Evolutionary conservation across 1,140 invertebrate genomes (phyloP).

Genomic region (Eubasilissa regina): DNA sequence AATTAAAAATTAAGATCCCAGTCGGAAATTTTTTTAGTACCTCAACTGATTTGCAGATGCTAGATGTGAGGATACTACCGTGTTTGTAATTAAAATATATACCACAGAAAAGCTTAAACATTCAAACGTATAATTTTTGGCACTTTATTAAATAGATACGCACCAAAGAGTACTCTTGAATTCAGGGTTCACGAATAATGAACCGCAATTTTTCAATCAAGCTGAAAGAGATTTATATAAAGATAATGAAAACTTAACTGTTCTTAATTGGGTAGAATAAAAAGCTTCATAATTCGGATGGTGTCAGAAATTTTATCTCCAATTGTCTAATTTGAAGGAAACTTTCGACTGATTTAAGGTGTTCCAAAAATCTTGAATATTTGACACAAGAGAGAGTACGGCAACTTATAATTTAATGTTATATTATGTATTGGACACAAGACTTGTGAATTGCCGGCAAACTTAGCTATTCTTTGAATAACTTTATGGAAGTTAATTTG

Average conservation of each 20-base stretch:
- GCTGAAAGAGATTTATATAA: background rate
- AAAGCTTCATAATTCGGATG: background rate
- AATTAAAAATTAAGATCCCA: no score
- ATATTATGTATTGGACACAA: background rate
- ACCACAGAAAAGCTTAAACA: no score
- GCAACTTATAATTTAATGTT: background rate
- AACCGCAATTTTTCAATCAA: no score
- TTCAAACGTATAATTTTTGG: no score
- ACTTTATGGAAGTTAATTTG: background rate
- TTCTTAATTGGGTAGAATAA: background rate
- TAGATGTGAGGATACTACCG: no score
- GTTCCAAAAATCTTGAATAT: background rate
- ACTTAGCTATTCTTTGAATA: background rate
- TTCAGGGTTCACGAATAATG: no score
- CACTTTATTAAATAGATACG: no score
- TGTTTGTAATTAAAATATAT: no score
- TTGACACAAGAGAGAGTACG: background rate
- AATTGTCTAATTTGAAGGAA: background rate
- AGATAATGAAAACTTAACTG: background rate
- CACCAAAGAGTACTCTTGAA: no score
- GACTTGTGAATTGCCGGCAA: background rate
- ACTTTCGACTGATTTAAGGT: background rate
- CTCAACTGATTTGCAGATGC: no score
- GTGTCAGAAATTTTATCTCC: background rate
- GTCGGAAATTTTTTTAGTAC: no score